Evolutionary conservation across 2,797 vertebrate species (phyloP).

Genomic region (Pachyuromys duprasi): DNA sequence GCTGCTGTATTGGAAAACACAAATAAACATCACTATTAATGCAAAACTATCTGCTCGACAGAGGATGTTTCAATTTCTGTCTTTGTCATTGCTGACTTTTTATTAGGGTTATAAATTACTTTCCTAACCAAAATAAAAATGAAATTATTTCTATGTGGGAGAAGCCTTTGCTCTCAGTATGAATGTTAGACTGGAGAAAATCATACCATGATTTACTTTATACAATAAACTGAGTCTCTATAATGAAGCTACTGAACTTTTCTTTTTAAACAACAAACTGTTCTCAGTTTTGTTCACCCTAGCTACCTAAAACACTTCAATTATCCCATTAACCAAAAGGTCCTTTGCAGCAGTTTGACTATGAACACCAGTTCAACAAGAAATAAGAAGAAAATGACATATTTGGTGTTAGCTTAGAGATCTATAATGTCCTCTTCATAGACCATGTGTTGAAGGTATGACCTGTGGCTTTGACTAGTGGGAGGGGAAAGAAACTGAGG

Average conservation of each 20-base stretch:
- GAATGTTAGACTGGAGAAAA: constrained; percentile 31
- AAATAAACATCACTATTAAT: neutral
- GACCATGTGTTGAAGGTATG: neutral
- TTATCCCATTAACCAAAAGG: neutral
- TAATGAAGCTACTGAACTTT: neutral
- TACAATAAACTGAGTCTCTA: neutral
- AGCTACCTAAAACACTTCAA: neutral
- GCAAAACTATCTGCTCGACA: neutral
- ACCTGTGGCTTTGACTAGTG: neutral
- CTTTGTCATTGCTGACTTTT: neutral
- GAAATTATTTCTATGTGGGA: neutral
- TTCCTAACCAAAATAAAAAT: neutral
- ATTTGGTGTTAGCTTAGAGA: neutral
- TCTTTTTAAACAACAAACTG: neutral
- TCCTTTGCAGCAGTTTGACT: neutral
- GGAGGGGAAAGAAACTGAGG: neutral
- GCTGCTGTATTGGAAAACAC: neutral
- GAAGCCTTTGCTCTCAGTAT: constrained; percentile 44
- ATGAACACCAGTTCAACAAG: neutral
- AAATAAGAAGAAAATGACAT: neutral
- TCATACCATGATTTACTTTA: neutral
- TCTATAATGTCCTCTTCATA: no score
- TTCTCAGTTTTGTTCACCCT: constrained; percentile 24
- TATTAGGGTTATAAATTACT: neutral
- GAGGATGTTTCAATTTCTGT: neutral